These are phyloP conservation scores for Megastigmus dorsalis DNA, from an alignment of 2,888 invertebrate species.

Conservation along the genomic window DNA sequence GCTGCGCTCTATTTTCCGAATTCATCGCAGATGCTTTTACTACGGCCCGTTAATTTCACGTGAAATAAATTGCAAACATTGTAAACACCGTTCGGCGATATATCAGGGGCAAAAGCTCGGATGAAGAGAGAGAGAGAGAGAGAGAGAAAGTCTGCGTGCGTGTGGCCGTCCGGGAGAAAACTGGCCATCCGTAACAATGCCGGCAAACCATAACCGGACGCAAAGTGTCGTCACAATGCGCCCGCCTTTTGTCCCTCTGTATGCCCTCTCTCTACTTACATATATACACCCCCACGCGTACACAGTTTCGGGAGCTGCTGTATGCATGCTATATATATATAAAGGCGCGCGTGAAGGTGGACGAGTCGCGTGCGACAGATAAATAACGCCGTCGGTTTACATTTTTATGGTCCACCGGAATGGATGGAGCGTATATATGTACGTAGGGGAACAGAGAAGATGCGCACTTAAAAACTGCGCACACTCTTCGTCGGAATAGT, in stretches of 20 bases:
- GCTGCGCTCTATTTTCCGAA: conserved; percentile 34
- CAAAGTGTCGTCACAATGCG: conserved; percentile 63
- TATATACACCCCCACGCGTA: too few species aligned
- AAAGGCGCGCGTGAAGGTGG: background rate
- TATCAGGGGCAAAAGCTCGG: conserved; percentile 30
- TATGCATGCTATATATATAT: too few species aligned
- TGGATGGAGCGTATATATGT: conserved; percentile 1
- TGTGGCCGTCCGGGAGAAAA: conserved; percentile 21
- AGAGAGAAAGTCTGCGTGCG: background rate
- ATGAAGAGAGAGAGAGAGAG: background rate
- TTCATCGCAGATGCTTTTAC: conserved; percentile 47
- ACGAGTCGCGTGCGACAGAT: conserved; percentile 61
- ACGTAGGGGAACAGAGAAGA: conserved; percentile 46
- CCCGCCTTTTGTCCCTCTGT: conserved; percentile 59
- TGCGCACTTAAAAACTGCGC: conserved; percentile 56
- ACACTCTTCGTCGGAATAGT: too few species aligned
- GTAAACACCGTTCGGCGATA: conserved; percentile 46
- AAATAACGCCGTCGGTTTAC: conserved; percentile 67
- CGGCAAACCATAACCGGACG: conserved; percentile 61
- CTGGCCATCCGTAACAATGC: conserved; percentile 36
- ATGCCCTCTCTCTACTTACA: conserved; percentile 54
- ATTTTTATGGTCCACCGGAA: conserved; percentile 64
- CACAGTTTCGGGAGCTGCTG: too few species aligned
- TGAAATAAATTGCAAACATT: conserved; percentile 50
- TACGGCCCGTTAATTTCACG: conserved; percentile 40